phyloP scores from a whole-genome alignment of 2,113 vertebrate genomes.

The Alces alces region DNA sequence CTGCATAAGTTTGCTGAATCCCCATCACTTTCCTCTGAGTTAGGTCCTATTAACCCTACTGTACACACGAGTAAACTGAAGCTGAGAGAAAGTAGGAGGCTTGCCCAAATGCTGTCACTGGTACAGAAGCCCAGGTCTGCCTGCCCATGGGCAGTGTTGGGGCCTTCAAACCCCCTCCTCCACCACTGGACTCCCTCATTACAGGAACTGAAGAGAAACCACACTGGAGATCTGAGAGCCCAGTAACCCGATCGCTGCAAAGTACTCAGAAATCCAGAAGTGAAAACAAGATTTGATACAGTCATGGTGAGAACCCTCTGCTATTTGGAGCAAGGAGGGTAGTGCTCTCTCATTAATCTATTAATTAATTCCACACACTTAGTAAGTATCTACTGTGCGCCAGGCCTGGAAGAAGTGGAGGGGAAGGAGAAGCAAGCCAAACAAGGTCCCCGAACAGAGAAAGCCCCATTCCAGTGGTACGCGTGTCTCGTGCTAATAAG shows the following conservation, averaged over 20 bases:
- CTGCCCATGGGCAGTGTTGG: not conserved
- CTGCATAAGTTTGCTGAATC: not conserved
- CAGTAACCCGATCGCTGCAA: not conserved
- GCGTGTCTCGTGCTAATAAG: not conserved
- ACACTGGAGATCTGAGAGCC: not conserved
- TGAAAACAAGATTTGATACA: not conserved
- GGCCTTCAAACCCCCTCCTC: not conserved
- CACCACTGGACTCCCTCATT: not conserved
- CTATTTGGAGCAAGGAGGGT: not conserved
- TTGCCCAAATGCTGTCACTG: not conserved
- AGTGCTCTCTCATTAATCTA: not conserved
- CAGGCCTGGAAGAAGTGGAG: not conserved
- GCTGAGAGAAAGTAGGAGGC: not conserved
- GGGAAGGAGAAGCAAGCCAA: not conserved
- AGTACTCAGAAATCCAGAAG: not conserved
- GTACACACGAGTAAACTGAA: not conserved
- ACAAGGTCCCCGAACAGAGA: not conserved
- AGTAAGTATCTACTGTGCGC: not conserved
- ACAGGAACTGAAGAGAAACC: not conserved
- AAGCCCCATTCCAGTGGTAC: not conserved
- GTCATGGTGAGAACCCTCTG: not conserved
- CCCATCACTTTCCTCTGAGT: not conserved
- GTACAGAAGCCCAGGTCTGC: not conserved
- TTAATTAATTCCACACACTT: not conserved
- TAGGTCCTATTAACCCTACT: not conserved